A percentile compares a stretch with the other conserved stretches of the same genome.
These are phyloP conservation scores for Porites rus DNA, from an alignment of 92 coral and sea anemone genomes.

Conservation along the genomic window DNA sequence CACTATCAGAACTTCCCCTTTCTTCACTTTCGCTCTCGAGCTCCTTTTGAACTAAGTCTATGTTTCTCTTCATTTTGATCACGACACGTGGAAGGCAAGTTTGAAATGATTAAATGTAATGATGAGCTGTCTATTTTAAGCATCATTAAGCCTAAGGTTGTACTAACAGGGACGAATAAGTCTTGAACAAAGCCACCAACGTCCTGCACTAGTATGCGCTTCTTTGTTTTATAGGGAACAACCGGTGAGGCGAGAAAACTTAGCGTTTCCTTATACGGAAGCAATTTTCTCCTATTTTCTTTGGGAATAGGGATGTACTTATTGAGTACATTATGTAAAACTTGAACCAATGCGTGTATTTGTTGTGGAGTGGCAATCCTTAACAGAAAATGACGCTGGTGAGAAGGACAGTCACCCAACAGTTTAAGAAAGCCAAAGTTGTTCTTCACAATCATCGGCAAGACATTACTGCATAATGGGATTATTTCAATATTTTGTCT, in stretches of 20 bases:
- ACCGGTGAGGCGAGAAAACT: no score
- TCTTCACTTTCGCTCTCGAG: neutral
- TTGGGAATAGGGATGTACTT: no score
- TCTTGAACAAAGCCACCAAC: conserved; percentile 36
- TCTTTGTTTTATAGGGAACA: neutral
- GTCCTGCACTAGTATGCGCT: conserved; percentile 20
- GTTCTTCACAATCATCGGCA: no score
- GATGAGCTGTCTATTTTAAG: neutral
- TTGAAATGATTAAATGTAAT: neutral
- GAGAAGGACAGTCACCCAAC: no score
- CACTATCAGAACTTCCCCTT: neutral
- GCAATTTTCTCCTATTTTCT: neutral
- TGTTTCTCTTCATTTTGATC: neutral
- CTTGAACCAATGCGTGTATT: no score
- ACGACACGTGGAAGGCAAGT: neutral
- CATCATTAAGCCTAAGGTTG: neutral
- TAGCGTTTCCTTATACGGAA: neutral
- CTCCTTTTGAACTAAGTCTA: neutral
- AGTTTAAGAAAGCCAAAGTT: no score
- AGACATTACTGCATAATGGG: no score
- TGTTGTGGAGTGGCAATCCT: no score
- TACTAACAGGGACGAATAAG: conserved; percentile 23
- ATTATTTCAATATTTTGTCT: no score
- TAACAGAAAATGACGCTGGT: no score
- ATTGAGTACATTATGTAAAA: no score